Evolutionary conservation across 2,888 invertebrate species (phyloP).

Genomic region (Operophtera brumata): DNA sequence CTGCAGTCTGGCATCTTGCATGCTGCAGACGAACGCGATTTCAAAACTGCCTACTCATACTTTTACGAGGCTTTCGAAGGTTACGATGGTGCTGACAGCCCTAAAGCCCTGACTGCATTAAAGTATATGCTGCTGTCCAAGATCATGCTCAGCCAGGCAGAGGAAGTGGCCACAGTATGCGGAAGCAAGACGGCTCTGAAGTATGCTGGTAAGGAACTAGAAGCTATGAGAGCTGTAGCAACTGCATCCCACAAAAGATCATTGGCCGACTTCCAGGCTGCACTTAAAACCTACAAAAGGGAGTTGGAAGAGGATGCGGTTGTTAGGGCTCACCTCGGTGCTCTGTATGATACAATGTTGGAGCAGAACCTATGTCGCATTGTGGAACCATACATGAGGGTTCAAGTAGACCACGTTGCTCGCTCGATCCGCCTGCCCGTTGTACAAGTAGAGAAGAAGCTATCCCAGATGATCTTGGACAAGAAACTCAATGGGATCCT

Average conservation of each 20-base stretch:
- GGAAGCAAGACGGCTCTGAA: conserved; percentile 98
- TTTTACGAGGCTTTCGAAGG: conserved; percentile 99
- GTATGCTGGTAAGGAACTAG: conserved; percentile 96
- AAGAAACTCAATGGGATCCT: conserved; percentile 98
- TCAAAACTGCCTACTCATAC: conserved; percentile 99
- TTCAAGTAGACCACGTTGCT: conserved; percentile 96
- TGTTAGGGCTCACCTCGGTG: conserved; percentile 97
- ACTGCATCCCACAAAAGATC: conserved; percentile 98
- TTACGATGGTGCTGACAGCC: conserved; percentile 96
- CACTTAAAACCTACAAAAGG: conserved; percentile 90
- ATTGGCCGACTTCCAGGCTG: conserved; percentile 96
- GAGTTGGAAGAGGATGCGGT: conserved; percentile 98
- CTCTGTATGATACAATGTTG: conserved; percentile 98
- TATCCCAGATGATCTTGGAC: conserved; percentile 99
- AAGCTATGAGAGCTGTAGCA: conserved; percentile 99
- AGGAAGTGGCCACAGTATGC: conserved; percentile 96
- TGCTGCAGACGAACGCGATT: conserved; percentile 99
- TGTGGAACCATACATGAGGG: conserved; percentile 98
- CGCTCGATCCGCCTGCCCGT: conserved; percentile 94
- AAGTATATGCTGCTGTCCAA: conserved; percentile 99
- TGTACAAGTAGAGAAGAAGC: conserved; percentile 96
- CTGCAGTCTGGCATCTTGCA: conserved; percentile 98
- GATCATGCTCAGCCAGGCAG: conserved; percentile 98
- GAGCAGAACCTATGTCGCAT: conserved; percentile 99
- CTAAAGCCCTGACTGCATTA: conserved; percentile 95